Evolutionary conservation across 2,888 invertebrate species (phyloP), one percentile per base, ranked within the genome.

Genomic region (Drosophila monieri): DNA sequence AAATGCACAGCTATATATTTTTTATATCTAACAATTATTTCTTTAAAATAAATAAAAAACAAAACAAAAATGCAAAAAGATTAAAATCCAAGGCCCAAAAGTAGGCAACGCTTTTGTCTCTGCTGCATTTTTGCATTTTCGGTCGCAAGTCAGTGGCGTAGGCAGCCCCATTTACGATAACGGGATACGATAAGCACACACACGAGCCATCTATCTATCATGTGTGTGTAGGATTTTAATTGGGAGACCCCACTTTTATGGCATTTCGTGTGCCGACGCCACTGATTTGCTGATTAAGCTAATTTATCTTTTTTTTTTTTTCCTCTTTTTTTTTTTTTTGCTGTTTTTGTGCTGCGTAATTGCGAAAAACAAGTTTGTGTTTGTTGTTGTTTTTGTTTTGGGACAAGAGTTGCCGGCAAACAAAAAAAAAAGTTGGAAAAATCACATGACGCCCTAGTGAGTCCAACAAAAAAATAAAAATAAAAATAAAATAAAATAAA

Each of bases 31-130:
- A n/a, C n/a, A n/a, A 23, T 23, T 23, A 23, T 23, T 2, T 8
- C 1, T 25, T 27, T 27, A 8, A 27, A 6, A 9, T 27, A 1
- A 27, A 27, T 8, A 27, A 27, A 8, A 9, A 9, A 27, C 4
- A 12, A 32, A 32, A 32, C n/a, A 4, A 12, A 32, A 27, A 9
- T 9, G 27, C 27, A 27, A 27, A 49, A 21, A 6, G 3, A 30
- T 64, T 76, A 56, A 55, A 15, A 47, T 46, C 48, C 54, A 6
- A 39, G 0, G 78, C 83, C 85, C 47, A 74, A 83, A 83, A 80
- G 72, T 79, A 78, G 76, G 52, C 57, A 64, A 41, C 48, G 32
- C 23, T 58, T 65, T 64, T 41, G 6, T 18, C 10, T 14, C 10
- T n/a, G 41, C 46, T 51, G 23, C 18, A 23, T 41, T 35, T 35